A percentile compares a stretch with the other conserved stretches of the same genome.
Conservation (phyloP, 2,797 vertebrate genomes). For the Manis pentadactyla region DNA sequence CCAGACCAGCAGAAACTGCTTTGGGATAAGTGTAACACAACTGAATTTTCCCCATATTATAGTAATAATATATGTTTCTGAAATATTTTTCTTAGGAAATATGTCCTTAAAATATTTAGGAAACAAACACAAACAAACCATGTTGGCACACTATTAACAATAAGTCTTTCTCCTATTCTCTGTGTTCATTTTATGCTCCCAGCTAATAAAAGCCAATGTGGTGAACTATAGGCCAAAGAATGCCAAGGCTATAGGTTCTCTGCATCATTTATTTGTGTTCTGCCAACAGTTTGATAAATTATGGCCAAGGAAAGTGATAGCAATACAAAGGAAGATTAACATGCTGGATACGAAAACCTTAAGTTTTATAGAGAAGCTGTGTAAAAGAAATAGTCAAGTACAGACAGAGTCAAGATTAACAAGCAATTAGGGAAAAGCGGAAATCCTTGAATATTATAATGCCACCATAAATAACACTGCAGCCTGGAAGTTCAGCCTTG, state of each 20-base stretch:
- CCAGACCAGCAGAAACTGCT: not conserved
- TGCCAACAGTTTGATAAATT: not conserved
- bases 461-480: not conserved
- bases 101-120: not conserved
- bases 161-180: not conserved
- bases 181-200: not conserved
- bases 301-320: not conserved
- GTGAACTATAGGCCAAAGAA: not conserved
- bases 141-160: not conserved
- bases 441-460: slow-evolving; percentile 14
- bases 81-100: slow-evolving; percentile 13
- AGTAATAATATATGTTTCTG: not conserved
- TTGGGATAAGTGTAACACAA: not conserved
- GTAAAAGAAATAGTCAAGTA: not conserved
- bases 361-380: not conserved
- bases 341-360: not conserved
- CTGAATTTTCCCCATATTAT: not conserved
- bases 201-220: not conserved
- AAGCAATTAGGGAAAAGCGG: not conserved
- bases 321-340: not conserved
- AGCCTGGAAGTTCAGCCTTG: not conserved
- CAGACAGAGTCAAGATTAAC: not conserved
- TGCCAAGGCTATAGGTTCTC: not conserved
- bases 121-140: not conserved
- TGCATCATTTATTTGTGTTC: not conserved